These are phyloP conservation scores for Pyrrhosoma nymphula DNA, from an alignment of 2,888 invertebrate genomes.

Conservation along the genomic window DNA sequence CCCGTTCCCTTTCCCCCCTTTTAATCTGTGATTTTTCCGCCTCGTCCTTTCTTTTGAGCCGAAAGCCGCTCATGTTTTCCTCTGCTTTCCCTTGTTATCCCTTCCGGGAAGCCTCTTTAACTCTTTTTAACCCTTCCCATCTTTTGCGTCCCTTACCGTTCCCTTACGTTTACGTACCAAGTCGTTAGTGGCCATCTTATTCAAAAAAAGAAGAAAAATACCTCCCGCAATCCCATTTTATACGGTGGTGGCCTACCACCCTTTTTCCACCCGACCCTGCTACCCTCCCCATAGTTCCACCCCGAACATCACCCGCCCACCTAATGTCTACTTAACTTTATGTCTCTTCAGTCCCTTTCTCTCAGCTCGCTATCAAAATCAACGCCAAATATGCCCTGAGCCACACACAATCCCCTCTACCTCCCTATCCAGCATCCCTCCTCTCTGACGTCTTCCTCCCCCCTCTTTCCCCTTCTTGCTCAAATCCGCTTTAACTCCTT, in stretches of 20 bases:
- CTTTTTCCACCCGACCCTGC: background rate
- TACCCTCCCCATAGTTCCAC: background rate
- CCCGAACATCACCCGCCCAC: background rate
- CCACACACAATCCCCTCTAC: background rate
- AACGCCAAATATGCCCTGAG: background rate
- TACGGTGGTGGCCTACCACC: background rate
- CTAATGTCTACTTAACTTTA: slow-evolving; percentile 8
- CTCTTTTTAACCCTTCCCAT: background rate
- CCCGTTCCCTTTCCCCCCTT: no score
- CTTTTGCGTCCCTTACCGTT: background rate
- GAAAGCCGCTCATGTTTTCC: background rate
- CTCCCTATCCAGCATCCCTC: background rate
- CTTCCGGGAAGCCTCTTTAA: background rate
- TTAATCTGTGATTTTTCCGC: no score
- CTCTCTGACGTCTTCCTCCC: background rate
- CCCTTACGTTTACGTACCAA: slow-evolving; percentile 2
- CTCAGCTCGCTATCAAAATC: slow-evolving; percentile 20
- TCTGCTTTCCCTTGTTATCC: background rate
- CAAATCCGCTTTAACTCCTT: background rate
- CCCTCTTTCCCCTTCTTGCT: background rate
- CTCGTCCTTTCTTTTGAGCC: no score
- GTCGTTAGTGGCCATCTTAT: slow-evolving; percentile 36
- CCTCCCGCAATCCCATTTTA: background rate
- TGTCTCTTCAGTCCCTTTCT: background rate
- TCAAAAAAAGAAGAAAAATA: background rate